Evolutionary conservation across 2,797 vertebrate species (phyloP), one percentile per base, ranked within the genome.

Genomic region (Synanceia verrucosa): DNA sequence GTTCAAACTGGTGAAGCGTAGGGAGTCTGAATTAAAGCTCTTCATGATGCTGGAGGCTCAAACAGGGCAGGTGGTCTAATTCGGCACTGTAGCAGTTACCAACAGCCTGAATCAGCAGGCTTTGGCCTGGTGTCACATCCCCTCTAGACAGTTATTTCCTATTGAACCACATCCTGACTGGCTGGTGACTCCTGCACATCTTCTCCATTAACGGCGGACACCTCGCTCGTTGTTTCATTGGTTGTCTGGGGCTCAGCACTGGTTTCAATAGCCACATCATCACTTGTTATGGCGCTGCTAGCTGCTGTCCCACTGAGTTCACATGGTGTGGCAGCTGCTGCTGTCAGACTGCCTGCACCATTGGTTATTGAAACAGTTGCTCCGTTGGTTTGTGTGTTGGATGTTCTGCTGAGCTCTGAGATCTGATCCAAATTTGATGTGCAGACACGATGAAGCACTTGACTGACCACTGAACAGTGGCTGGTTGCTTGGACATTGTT

Each of bases 131-230:
- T 23, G 52, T 34, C 33, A 23, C 9, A 9, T 33, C 26, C n/a
- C 31, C 39, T 4, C 39, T 43, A 0, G 39, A 55, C 52, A 23
- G n/a, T 55, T 34, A 0, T 14, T 19, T 23, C 31, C 31, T 73
- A 81, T 24, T 71, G 34, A 47, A 23, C 29, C 63, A 66, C 48
- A 31, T 63, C 47, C 65, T 53, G 48, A 48, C 39, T 14, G 19
- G 8, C 64, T 13, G 44, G 56, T 3, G 70, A 19, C 47, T 70
- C 70, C 76, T 60, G 53, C 23, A 51, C 24, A 39, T 74, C 77
- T 19, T 68, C 69, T 65, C 51, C 58, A 1, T 66, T 58, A 33
- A 29, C 5, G 9, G 11, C 1, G 0, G 29, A 37, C 29, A 2
- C 14, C 48, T 65, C 39, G 1, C 6, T 41, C 9, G 18, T 9